Conservation (phyloP, 2,888 invertebrate genomes). For the Conus canariensis region DNA sequence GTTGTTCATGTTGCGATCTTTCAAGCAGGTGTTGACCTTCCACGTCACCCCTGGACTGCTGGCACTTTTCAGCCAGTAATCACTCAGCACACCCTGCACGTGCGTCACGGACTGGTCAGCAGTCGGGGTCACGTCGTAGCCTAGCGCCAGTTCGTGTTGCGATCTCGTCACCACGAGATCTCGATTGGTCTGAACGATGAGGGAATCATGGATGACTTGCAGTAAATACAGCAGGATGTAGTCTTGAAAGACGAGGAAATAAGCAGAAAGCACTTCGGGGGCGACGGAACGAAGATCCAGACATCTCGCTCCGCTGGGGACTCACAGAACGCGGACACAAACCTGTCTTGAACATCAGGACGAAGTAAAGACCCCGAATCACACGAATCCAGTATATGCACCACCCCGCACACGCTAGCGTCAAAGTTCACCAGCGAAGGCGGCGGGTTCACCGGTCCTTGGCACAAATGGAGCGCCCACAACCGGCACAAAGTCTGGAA, state of each 20-base stretch:
- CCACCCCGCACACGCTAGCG: slow-evolving; percentile 42
- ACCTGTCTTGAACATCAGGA: slow-evolving; percentile 10
- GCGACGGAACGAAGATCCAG: slow-evolving; percentile 34
- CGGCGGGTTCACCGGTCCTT: not conserved
- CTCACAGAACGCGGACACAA: slow-evolving; percentile 44
- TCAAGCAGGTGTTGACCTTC: slow-evolving; percentile 54
- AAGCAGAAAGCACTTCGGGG: slow-evolving; percentile 38
- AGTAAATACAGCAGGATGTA: slow-evolving; percentile 45
- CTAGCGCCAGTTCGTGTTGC: slow-evolving; percentile 50
- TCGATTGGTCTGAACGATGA: slow-evolving; percentile 7
- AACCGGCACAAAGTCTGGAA: not conserved
- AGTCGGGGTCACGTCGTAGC: slow-evolving; percentile 38
- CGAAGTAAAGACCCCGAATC: not conserved
- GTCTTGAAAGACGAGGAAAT: slow-evolving; percentile 42
- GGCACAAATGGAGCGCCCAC: slow-evolving; percentile 4
- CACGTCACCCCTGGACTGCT: slow-evolving; percentile 38
- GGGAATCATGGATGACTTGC: slow-evolving; percentile 34
- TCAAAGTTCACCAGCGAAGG: not conserved
- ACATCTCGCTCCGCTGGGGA: slow-evolving; percentile 30
- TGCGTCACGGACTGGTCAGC: slow-evolving; percentile 19
- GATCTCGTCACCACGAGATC: slow-evolving; percentile 46
- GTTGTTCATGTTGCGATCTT: slow-evolving; percentile 53
- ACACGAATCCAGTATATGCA: slow-evolving; percentile 44
- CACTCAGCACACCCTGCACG: slow-evolving; percentile 43
- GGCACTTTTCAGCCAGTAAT: slow-evolving; percentile 35